Evolutionary conservation across 2,888 invertebrate species (phyloP).

Genomic region (Tetanocera ferruginea): DNA sequence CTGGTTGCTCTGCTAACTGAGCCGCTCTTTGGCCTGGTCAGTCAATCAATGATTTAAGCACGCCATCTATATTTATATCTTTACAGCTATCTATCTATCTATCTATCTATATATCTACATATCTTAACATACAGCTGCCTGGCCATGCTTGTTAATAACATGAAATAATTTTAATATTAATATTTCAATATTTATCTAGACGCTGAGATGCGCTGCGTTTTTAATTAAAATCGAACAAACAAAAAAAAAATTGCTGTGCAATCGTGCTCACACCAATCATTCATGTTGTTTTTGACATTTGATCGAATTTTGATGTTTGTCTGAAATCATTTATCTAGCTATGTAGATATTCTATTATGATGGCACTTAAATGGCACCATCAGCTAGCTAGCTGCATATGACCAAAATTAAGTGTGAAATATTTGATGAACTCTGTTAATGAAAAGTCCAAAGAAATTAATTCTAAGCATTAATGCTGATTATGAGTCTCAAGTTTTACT

Average conservation of each 20-base stretch:
- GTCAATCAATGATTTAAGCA: conserved; percentile 1
- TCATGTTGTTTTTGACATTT: conserved; percentile 49
- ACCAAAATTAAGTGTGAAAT: conserved; percentile 9
- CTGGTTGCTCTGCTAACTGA: background rate
- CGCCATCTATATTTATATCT: background rate
- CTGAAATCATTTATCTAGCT: background rate
- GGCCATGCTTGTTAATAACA: background rate
- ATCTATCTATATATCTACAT: background rate
- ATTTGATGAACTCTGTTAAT: conserved; percentile 23
- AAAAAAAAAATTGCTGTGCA: conserved; percentile 7
- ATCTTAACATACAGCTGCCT: background rate
- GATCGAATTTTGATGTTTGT: conserved; percentile 42
- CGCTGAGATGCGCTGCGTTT: background rate
- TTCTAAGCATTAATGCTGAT: background rate
- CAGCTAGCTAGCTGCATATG: background rate
- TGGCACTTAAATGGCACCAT: conserved; percentile 19
- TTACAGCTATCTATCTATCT: background rate
- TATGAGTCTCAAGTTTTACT: too few relatives aligned
- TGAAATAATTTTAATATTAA: background rate
- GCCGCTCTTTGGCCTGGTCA: background rate
- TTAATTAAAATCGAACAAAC: conserved; percentile 21
- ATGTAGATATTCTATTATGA: background rate
- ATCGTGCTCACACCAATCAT: conserved; percentile 38
- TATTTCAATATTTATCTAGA: conserved; percentile 2
- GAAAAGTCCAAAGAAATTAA: conserved; percentile 4